Evolutionary conservation across 2,113 vertebrate species (phyloP), one percentile per base, ranked within the genome.

Genomic region (Axis porcinus): DNA sequence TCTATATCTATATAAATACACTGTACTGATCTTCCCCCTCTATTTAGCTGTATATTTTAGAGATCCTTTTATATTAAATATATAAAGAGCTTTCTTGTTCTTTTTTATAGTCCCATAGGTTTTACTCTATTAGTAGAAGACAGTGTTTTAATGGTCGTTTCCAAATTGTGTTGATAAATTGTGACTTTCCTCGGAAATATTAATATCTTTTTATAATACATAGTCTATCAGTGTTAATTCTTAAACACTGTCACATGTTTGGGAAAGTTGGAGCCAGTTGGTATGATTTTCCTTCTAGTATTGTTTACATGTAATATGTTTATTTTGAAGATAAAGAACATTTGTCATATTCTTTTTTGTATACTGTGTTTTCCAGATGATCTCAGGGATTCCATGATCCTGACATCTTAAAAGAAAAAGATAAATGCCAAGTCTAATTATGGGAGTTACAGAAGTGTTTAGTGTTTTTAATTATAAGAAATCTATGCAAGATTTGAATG

Each of bases 311-410:
- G 3, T 70, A 28, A 62, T 84, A 82, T 62, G 90, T 89, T 97
- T 96, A 92, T 81, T 89, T 92, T 93, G 23, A 70, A 88, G 76
- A 94, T 94, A 81, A 95, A 95, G 28, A 67, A 79, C n/a, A 70
- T 94, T 83, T 86, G 62, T 92, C 50, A 28, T 86, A 36, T 84
- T 91, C 13, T 50, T 78, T 85, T 67, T 52, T 79, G 64, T 88
- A 55, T 47, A 40, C 43, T 47, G 54, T 82, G 25, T 89, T 86
- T 95, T 85, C 57, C 54, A 23, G 60, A 87, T 97, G 87, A 96
- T 87, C 87, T 96, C 94, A 96, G 19, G 28, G 79, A 96, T 91
- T 82, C 87, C 54, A 86, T 50, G 14, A 83, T 86, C 89, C 50
- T 95, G 62, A 87, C 30, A 89, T 89, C 70, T 76, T 28, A 91